A percentile compares a stretch with the other conserved stretches of the same genome.
Conservation (phyloP, 2,888 invertebrate species). For the Mythimna vitellina region DNA sequence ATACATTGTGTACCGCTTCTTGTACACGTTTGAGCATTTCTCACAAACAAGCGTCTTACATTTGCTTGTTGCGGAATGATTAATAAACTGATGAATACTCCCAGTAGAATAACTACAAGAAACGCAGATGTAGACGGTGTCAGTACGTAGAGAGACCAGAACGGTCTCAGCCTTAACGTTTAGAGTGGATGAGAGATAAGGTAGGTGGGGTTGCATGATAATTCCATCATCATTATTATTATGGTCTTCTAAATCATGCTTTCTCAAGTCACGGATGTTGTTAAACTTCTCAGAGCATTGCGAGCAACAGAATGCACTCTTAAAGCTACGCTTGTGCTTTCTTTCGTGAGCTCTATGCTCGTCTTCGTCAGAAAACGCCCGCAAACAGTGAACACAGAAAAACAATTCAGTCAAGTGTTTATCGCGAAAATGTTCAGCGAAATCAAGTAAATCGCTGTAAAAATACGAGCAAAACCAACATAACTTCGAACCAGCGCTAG, state of each 20-base stretch:
- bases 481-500: slow-evolving; percentile 8
- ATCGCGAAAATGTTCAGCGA: slow-evolving; percentile 76
- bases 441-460: slow-evolving; percentile 69
- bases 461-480: slow-evolving; percentile 75
- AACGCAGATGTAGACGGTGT: slow-evolving; percentile 66
- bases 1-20: slow-evolving; percentile 55
- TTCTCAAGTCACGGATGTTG: slow-evolving; percentile 64
- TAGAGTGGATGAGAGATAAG: slow-evolving; percentile 73
- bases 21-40: slow-evolving; percentile 72
- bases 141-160: slow-evolving; percentile 59
- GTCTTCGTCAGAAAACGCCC: slow-evolving; percentile 69
- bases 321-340: slow-evolving; percentile 68
- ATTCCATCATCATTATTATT: slow-evolving; percentile 69
- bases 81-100: slow-evolving; percentile 63
- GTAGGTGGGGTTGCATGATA: slow-evolving; percentile 66
- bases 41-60: slow-evolving; percentile 72
- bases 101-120: slow-evolving; percentile 65
- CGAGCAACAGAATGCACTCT: slow-evolving; percentile 70
- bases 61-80: slow-evolving; percentile 70
- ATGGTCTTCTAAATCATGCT: slow-evolving; percentile 69
- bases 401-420: slow-evolving; percentile 70
- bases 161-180: slow-evolving; percentile 73
- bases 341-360: slow-evolving; percentile 68
- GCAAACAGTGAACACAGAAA: slow-evolving; percentile 74
- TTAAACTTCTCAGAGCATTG: slow-evolving; percentile 72